Base-by-base conservation (phyloP, 2,113 vertebrate genomes). In the Cricetomys ansorgei region DNA sequence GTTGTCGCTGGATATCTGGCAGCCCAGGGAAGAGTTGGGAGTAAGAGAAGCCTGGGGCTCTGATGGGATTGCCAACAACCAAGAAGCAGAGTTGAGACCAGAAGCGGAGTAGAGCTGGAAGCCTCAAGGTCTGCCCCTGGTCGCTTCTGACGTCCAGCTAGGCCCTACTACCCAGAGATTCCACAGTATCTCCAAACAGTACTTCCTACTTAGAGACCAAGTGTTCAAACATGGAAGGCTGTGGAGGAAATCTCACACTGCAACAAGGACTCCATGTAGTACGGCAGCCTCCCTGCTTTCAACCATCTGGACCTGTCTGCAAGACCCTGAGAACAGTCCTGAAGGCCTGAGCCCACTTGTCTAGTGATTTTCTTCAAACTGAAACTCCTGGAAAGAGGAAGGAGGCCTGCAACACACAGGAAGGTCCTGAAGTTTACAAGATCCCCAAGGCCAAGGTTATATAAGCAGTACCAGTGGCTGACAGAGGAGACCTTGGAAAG, bases 1-100 rank as follows among this genome's bases (percentile, higher is more conserved):
- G 23, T 16, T 37, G 12, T 50, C 2, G 2, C 48, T 0, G 40
- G 48, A 12, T 3, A 76, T 79, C 72, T 5, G 37, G 23, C 19
- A 45, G 12, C 45, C 29, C 15, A 34, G 83, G 73, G 37, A 40
- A 23, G 86, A 48, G 31, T 57, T 16, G 31, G 59, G 73, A 34
- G 6, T 40, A 37, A 37, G 7, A 53, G 92, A 64, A 73, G 43
- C 57, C 8, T 4, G 0, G n/a, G 57, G 31, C 0, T 10, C 53
- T 3, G 13, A 0, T 0, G 37, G 1, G 7, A 0, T 0, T 0
- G 67, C 21, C 13, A 40, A 53, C 25, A 27, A 55, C 37, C 48
- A 72, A 37, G 27, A 55, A 72, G 25, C 67, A 10, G 10, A 81
- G 7, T 29, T 19, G 67, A 88, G 85, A 88, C 48, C 48, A 70